A percentile compares a stretch with the other conserved stretches of the same genome.
Evolutionary conservation across 2,797 vertebrate genomes (phyloP).

Genomic region (Scolopax rusticola): DNA sequence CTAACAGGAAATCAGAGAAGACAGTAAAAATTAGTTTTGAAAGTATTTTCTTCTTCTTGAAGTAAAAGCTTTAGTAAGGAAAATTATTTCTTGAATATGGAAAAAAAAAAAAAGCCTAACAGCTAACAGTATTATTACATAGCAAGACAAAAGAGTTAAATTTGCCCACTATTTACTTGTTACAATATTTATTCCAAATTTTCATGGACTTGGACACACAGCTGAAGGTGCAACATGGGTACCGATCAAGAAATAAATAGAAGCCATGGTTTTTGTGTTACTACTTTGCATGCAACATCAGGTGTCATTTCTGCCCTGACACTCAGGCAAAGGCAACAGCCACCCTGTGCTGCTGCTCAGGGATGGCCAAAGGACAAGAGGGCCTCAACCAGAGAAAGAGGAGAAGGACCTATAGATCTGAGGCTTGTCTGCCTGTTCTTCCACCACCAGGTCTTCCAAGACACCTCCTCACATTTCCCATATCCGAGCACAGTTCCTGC

Average conservation of each 20-base stretch:
- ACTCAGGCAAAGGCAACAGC: neutral
- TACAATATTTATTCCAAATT: neutral
- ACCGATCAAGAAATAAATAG: neutral
- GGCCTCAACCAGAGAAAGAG: neutral
- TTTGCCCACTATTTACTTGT: neutral
- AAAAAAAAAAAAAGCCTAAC: no score
- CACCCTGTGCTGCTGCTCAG: neutral
- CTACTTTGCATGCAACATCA: fast-evolving
- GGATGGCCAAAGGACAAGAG: neutral
- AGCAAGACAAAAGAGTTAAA: neutral
- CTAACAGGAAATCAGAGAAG: neutral
- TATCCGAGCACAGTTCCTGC: neutral
- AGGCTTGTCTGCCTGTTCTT: neutral
- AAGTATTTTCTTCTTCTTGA: neutral
- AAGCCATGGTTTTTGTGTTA: neutral
- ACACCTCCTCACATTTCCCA: neutral
- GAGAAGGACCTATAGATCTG: neutral
- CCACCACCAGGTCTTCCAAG: neutral
- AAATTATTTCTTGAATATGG: neutral
- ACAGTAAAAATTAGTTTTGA: neutral
- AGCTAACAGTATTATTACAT: neutral
- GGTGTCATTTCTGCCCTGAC: neutral
- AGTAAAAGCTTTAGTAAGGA: neutral
- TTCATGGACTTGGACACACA: neutral
- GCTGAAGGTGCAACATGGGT: neutral